Base-by-base conservation (phyloP, 2,797 vertebrate genomes). In the Cuniculus paca region DNA sequence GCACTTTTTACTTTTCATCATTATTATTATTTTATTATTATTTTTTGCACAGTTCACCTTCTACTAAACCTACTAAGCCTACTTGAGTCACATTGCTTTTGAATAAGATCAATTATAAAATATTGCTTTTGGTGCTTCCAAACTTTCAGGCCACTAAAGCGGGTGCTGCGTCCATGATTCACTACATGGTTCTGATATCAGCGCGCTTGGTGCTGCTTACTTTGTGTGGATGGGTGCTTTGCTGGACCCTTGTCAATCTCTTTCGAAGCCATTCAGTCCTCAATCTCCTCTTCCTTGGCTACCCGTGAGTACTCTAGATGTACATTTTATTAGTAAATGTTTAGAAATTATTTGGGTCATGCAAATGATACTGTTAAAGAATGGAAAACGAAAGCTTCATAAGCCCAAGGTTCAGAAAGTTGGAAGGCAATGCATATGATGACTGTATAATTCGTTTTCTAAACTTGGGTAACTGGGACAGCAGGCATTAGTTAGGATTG, bases 271-370 rank as follows among this genome's bases (percentile, higher is more conserved):
- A 99, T 98, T 99, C 99, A 39, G 99, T 99, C 89, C 99, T 99
- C 97, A 99, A 99, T 98, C 99, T 99, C 84, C 99, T 99, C 95
- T 99, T 99, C 98, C 98, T 99, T 98, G 99, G 99, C 98, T 99
- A 99, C 98, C 99, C 99, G 99, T 99, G 98, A 99, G 99, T 99
- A 97, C 60, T 95, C 52, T 60, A 91, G 45, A 92, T 95, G 94
- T 95, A 78, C 6, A 31, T 93, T 89, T 94, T 96, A 75, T 93
- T 94, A 68, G 20, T 77, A 81, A 65, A 17, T 83, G 48, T 94
- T 97, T 79, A 84, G 63, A 79, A 78, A 79, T 92, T 65, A 80
- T 87, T 88, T 96, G 56, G 16, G 45, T 87, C 52, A 88, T 85
- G 20, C 2, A 88, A 82, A 61, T 14, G 7, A 91, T 78, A 85